Percentiles rank a stretch among this genome's conserved stretches.
phyloP scores from a whole-genome alignment of 2,888 invertebrate genomes.

The Heteromurus nitidus region DNA sequence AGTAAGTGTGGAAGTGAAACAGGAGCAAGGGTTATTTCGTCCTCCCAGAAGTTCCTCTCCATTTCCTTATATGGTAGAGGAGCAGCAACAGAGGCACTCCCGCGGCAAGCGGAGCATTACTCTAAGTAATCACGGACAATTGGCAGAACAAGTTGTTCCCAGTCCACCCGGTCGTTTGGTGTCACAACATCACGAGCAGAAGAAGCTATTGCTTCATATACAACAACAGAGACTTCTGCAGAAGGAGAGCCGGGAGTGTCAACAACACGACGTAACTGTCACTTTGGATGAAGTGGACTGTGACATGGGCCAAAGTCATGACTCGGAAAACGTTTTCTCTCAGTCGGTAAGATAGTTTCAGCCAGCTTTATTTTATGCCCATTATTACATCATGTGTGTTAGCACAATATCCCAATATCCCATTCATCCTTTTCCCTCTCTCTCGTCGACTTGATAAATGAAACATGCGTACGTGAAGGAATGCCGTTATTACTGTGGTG shows the following conservation, averaged over 20 bases:
- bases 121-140: conserved; percentile 47
- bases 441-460: conserved; percentile 45
- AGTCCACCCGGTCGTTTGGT: conserved; percentile 33
- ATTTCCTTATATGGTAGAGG: conserved; percentile 32
- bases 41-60: conserved; percentile 18
- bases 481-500: conserved; percentile 45
- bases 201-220: conserved; percentile 45
- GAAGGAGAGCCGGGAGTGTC: conserved; percentile 23
- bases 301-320: conserved; percentile 73
- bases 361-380: neutral
- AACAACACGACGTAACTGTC: conserved; percentile 49
- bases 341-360: conserved; percentile 72
- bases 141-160: conserved; percentile 61
- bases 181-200: conserved; percentile 42
- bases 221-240: conserved; percentile 28
- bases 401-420: neutral
- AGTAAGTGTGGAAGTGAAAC: neutral
- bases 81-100: conserved; percentile 3
- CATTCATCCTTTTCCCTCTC: neutral
- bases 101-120: conserved; percentile 13
- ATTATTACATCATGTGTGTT: neutral
- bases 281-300: conserved; percentile 67
- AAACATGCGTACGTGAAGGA: conserved; percentile 37
- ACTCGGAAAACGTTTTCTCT: conserved; percentile 71
- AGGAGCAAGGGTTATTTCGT: conserved; percentile 4